These are phyloP conservation scores for Cinclus mexicanus DNA, from an alignment of 2,113 vertebrate species.

Conservation along the genomic window DNA sequence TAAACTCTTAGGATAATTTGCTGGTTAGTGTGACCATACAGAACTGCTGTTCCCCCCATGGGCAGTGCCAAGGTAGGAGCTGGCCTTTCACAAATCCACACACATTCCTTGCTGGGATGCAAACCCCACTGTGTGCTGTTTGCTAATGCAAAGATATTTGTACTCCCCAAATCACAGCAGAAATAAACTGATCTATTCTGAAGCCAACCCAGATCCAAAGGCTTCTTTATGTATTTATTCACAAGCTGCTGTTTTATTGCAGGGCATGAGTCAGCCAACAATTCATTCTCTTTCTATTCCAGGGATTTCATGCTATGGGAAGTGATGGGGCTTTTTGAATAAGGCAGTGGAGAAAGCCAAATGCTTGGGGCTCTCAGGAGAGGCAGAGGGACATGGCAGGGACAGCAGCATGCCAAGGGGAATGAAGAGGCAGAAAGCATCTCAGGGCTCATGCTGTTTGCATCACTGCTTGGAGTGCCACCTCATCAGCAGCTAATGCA, in stretches of 20 bases:
- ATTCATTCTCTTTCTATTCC: not conserved
- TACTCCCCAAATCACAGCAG: not conserved
- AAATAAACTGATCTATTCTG: not conserved
- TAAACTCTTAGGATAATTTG: not conserved
- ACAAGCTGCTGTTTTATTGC: not conserved
- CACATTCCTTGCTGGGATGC: not conserved
- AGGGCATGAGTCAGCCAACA: not conserved
- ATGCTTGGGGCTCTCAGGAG: not conserved
- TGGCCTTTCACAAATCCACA: not conserved
- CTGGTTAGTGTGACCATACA: not conserved
- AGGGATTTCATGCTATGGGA: not conserved
- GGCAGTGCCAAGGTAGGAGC: not conserved
- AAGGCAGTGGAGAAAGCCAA: not conserved
- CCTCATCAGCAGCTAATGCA: slow-evolving; percentile 35
- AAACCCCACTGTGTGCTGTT: accelerated
- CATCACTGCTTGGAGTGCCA: not conserved
- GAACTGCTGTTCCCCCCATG: not conserved
- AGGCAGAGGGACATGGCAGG: not conserved
- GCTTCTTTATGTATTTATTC: not conserved
- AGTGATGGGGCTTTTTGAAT: not conserved
- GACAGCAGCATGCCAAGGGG: not conserved
- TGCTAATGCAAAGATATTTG: not conserved
- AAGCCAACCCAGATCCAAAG: not conserved
- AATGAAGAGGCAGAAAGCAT: not conserved
- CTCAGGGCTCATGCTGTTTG: not conserved